phyloP scores from a whole-genome alignment of 2,888 invertebrate species.

The Dryocosmus kuriphilus region DNA sequence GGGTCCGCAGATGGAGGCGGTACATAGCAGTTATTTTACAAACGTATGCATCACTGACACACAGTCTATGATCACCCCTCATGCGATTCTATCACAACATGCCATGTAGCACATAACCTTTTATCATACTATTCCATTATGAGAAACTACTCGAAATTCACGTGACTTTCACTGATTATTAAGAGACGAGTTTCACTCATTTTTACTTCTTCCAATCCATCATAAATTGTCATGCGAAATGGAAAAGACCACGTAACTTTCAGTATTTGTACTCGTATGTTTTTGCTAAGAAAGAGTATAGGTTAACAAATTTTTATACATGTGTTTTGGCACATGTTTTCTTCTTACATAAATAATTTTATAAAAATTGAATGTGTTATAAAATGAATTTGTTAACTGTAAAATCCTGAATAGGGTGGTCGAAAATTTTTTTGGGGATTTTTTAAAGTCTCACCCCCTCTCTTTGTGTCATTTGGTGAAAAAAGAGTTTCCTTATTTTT shows the following conservation, averaged over 20 bases:
- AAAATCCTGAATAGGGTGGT: too few species aligned
- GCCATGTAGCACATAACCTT: neutral
- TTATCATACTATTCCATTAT: neutral
- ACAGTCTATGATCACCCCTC: constrained; percentile 10
- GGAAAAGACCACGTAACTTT: neutral
- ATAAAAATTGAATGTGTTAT: too few species aligned
- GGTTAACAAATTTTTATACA: too few species aligned
- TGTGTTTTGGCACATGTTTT: too few species aligned
- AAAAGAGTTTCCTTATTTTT: too few species aligned
- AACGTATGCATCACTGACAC: constrained; percentile 18
- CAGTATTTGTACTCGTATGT: neutral
- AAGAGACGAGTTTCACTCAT: neutral
- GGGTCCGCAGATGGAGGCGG: constrained; percentile 21
- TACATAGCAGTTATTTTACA: constrained; percentile 17
- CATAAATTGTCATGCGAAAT: neutral
- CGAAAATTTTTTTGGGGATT: too few species aligned
- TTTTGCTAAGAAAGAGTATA: too few species aligned
- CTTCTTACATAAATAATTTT: too few species aligned
- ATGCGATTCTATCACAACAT: constrained; percentile 11
- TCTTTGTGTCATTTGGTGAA: too few species aligned
- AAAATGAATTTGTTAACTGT: too few species aligned
- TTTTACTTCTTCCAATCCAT: neutral
- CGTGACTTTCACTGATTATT: neutral
- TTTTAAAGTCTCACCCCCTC: too few species aligned
- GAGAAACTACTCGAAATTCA: neutral